Evolutionary conservation across 2,888 invertebrate species (phyloP).

Genomic region (Hoplodrina blanda): DNA sequence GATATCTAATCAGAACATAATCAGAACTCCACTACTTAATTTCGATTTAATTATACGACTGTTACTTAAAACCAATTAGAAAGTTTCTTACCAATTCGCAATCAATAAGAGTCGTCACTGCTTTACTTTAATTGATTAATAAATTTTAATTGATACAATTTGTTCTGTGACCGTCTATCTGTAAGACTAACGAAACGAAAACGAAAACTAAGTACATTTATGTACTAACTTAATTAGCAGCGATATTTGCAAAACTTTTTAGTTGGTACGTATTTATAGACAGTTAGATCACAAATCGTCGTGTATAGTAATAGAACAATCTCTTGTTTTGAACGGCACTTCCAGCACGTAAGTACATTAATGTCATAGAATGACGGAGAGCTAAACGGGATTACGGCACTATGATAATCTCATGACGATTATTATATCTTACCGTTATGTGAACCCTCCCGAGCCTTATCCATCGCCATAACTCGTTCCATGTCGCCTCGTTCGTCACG

Average conservation of each 20-base stretch:
- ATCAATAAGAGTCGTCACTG: slow-evolving; percentile 3
- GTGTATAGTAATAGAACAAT: slow-evolving; percentile 20
- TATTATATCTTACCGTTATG: slow-evolving; percentile 93
- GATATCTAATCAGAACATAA: slow-evolving; percentile 22
- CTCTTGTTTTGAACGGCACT: slow-evolving; percentile 9
- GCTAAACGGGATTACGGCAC: slow-evolving; percentile 57
- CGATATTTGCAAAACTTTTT: background rate
- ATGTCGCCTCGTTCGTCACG: slow-evolving; percentile 96
- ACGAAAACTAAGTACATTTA: background rate
- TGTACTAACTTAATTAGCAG: slow-evolving; percentile 1
- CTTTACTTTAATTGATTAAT: slow-evolving; percentile 30
- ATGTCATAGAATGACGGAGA: slow-evolving; percentile 45
- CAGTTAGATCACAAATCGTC: slow-evolving; percentile 5
- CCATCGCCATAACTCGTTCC: slow-evolving; percentile 95
- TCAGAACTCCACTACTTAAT: slow-evolving; percentile 18
- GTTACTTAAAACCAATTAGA: slow-evolving; percentile 47
- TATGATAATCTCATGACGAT: slow-evolving; percentile 45
- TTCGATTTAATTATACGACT: slow-evolving; percentile 23
- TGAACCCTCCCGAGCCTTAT: slow-evolving; percentile 96
- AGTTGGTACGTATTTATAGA: background rate
- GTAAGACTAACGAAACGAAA: too few relatives aligned
- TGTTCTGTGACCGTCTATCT: background rate
- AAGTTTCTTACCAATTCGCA: slow-evolving; percentile 31
- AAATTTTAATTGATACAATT: slow-evolving; percentile 35
- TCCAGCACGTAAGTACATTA: slow-evolving; percentile 22